A percentile compares a stretch with the other conserved stretches of the same genome.
These are phyloP conservation scores for Lordiphosa stackelbergi DNA, from an alignment of 1,140 invertebrate species.

Conservation along the genomic window DNA sequence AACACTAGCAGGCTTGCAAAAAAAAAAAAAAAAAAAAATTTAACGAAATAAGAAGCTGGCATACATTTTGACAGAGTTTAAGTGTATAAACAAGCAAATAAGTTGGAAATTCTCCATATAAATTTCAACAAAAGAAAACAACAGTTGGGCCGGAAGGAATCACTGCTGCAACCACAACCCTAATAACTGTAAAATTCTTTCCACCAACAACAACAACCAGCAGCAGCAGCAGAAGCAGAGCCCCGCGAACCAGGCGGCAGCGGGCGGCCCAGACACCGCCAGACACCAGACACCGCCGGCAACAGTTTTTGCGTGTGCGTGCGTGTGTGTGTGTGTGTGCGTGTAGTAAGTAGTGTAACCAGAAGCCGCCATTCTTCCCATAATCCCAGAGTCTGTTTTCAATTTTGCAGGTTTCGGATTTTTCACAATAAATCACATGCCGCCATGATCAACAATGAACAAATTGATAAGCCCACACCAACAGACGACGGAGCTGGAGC, in stretches of 20 bases:
- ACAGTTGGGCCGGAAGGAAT: too few relatives aligned
- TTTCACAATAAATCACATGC: slow-evolving; percentile 2
- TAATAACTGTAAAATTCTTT: background rate
- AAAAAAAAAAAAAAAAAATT: slow-evolving; percentile 16
- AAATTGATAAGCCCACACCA: slow-evolving; percentile 14
- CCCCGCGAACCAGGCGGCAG: too few relatives aligned
- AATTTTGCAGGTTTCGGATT: background rate
- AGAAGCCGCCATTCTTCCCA: background rate
- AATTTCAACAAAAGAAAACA: too few relatives aligned
- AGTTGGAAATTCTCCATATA: too few relatives aligned
- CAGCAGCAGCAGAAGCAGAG: background rate
- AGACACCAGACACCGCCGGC: background rate
- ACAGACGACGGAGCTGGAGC: slow-evolving; percentile 32
- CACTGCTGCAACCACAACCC: too few relatives aligned
- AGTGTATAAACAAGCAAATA: background rate
- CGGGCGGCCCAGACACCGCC: too few relatives aligned
- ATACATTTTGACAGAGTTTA: background rate
- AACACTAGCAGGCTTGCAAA: slow-evolving; percentile 32
- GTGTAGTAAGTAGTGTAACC: too few relatives aligned
- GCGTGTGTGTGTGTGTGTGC: background rate
- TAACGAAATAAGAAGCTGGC: slow-evolving; percentile 16
- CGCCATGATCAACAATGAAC: slow-evolving; percentile 11
- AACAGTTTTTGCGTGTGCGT: slow-evolving; percentile 22
- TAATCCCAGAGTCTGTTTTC: background rate
- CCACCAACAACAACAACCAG: background rate